A percentile compares a stretch with the other conserved stretches of the same genome.
Conservation (phyloP, 2,888 invertebrate species). For the Synergus itoensis region DNA sequence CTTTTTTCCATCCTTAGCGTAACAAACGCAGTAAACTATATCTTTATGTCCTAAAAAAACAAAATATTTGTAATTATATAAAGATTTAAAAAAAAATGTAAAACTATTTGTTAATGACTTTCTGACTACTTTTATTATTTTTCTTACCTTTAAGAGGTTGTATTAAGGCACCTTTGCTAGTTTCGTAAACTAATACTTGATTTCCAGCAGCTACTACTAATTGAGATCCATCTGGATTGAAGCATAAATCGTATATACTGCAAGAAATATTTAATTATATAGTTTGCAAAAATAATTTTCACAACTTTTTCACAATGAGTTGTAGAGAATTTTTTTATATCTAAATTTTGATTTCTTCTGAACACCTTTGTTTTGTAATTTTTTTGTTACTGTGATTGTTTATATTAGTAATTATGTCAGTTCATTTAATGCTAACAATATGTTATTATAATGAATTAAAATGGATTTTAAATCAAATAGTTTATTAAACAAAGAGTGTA, state of each 20-base stretch:
- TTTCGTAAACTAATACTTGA: constrained; percentile 96
- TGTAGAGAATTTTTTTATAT: constrained; percentile 11
- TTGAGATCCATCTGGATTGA: constrained; percentile 96
- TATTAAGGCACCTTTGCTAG: constrained; percentile 92
- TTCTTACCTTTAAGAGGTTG: constrained; percentile 90
- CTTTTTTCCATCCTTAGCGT: constrained; percentile 95
- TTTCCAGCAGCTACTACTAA: constrained; percentile 96
- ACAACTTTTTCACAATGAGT: not conserved
- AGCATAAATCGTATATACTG: constrained; percentile 96
- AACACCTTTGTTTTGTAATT: not conserved
- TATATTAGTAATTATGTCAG: too few relatives aligned
- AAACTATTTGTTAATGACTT: not conserved
- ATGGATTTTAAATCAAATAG: too few relatives aligned
- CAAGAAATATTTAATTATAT: constrained; percentile 36
- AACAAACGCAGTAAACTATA: constrained; percentile 93
- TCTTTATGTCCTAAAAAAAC: constrained; percentile 89
- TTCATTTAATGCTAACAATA: too few relatives aligned
- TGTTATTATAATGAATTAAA: too few relatives aligned
- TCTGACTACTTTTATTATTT: constrained; percentile 1
- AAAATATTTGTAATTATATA: not conserved
- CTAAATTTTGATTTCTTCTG: too few relatives aligned
- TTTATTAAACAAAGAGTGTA: too few relatives aligned
- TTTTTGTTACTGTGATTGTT: too few relatives aligned
- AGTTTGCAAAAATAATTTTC: constrained; percentile 37
- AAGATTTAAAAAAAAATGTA: not conserved